Percentiles rank a stretch among this genome's conserved stretches.
Evolutionary conservation across 2,888 invertebrate genomes (phyloP).

Genomic region (Synanthedon tipuliformis): DNA sequence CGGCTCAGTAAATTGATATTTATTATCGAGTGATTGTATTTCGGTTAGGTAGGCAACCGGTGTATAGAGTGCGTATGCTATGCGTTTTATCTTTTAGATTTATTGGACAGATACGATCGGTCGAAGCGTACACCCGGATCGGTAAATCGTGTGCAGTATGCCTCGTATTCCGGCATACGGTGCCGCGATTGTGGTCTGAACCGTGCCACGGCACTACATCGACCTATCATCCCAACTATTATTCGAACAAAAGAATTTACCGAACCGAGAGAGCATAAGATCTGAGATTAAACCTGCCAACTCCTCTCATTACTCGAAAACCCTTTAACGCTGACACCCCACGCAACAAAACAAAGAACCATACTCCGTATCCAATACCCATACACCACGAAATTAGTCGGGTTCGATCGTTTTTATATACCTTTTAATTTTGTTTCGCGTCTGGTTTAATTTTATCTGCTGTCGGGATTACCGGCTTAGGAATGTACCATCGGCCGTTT

Average conservation of each 20-base stretch:
- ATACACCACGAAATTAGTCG: slow-evolving; percentile 65
- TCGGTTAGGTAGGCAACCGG: slow-evolving; percentile 23
- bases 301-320: slow-evolving; percentile 24
- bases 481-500: slow-evolving; percentile 57
- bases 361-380: slow-evolving; percentile 37
- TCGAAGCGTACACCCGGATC: slow-evolving; percentile 38
- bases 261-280: slow-evolving; percentile 14
- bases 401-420: slow-evolving; percentile 60
- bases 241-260: slow-evolving; percentile 17
- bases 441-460: slow-evolving; percentile 70
- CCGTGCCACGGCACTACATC: slow-evolving; percentile 7
- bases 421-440: slow-evolving; percentile 69
- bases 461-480: slow-evolving; percentile 68
- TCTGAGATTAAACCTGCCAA: slow-evolving; percentile 18
- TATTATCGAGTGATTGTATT: slow-evolving; percentile 24
- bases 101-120: slow-evolving; percentile 60
- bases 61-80: slow-evolving; percentile 9
- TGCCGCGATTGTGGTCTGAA: slow-evolving; percentile 8
- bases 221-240: neutral
- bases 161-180: slow-evolving; percentile 25
- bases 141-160: slow-evolving; percentile 39
- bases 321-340: slow-evolving; percentile 24
- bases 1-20: slow-evolving; percentile 22
- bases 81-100: slow-evolving; percentile 54
- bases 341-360: slow-evolving; percentile 26